Conservation (phyloP, 2,797 vertebrate species). For the Kryptopterus vitreolus region DNA sequence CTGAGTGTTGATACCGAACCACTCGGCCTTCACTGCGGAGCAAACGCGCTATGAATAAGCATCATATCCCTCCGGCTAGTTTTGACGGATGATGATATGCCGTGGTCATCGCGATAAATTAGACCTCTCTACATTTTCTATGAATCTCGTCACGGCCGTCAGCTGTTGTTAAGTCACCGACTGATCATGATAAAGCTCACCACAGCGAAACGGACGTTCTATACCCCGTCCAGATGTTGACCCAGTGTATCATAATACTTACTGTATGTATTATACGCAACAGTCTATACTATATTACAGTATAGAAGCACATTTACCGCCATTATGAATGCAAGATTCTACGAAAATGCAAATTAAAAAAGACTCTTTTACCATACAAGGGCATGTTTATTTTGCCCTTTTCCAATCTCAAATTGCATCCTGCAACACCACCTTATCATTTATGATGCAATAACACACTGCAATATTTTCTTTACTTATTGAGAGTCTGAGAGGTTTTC, state of each 20-base stretch:
- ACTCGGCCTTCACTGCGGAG: not conserved
- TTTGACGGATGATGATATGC: not conserved
- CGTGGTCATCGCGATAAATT: not conserved
- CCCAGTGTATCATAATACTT: not conserved
- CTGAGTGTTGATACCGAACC: conserved; percentile 3
- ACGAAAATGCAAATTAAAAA: not conserved
- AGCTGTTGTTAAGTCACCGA: not conserved
- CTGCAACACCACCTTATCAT: not conserved
- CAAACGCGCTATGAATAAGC: not conserved
- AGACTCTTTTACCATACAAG: not conserved
- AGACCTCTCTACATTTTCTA: not conserved
- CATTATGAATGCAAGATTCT: not conserved
- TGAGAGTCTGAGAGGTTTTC: not conserved
- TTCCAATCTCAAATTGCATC: not conserved
- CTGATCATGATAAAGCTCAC: not conserved
- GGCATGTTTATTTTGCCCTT: not conserved
- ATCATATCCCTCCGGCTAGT: not conserved
- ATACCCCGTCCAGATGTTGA: not conserved
- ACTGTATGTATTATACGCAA: too few relatives aligned
- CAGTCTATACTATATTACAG: too few relatives aligned
- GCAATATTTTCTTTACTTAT: not conserved
- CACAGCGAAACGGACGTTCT: not conserved
- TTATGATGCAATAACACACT: not conserved
- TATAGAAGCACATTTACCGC: too few relatives aligned
- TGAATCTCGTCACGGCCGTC: not conserved